Base-by-base conservation (phyloP, 2,113 vertebrate genomes). In the Trachemys scripta region DNA sequence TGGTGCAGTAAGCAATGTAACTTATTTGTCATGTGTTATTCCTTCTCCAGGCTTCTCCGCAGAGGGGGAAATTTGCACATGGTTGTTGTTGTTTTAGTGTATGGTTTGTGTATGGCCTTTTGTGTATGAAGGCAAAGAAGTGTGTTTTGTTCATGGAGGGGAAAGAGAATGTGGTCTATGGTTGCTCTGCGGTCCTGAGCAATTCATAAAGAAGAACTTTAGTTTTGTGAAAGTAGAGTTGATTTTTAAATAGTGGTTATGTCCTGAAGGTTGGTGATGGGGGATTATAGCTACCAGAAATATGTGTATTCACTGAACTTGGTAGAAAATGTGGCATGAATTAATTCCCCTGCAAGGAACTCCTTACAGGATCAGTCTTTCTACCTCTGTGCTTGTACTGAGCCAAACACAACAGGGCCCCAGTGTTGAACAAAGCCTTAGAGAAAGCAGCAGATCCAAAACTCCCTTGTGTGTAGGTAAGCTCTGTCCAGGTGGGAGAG, bases 51-150 rank as follows among this genome's bases (percentile, higher is more conserved):
- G 35, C 82, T 53, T 87, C 62, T 91, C 35, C 45, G 2, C 31
- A 54, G 76, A 54, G 6, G 10, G 47, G 0, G 53, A 6, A 72
- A 45, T 84, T 57, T 87, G 24, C 35, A 25, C 49, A 3, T 38
- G 65, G 9, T 5, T 24, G 24, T 42, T 42, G 12, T 8, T 59
- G 80, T 90, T 50, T 69, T 91, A 84, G 19, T 13, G 20, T 57
- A 82, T 16, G 8, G 17, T 27, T 9, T 0, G 0, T 12, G 56
- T 75, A 47, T 14, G 0, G 0, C 69, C 65, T 72, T 22, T 38
- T 62, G 20, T 0, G 13, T 79, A 10, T 12, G 49, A 88, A 42
- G 80, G 8, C 1, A 0, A 91, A 88, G 56, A 24, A 54, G 65
- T 9, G 19, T 49, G 42, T 25, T 72, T 0, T 0, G 51, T 82